Conservation (phyloP, 2,113 vertebrate genomes). For the Oryzias celebensis region DNA sequence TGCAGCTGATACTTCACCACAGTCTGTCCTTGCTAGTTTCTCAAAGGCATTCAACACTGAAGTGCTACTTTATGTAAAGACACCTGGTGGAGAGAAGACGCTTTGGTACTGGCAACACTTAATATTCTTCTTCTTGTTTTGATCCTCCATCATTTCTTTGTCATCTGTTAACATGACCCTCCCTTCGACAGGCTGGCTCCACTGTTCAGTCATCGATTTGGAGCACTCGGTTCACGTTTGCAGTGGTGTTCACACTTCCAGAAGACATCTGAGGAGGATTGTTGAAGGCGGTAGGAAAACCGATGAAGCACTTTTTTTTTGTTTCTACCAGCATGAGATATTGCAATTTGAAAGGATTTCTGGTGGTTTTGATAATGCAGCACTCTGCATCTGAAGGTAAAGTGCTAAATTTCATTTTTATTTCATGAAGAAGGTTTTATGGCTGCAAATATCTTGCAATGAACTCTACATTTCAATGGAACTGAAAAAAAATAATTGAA, state of each 20-base stretch:
- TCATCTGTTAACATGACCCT: constrained; percentile 58
- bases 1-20: constrained; percentile 43
- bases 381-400: constrained; percentile 72
- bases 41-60: constrained; percentile 57
- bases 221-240: constrained; percentile 18
- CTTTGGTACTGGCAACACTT: constrained; percentile 42
- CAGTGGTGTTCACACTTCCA: constrained; percentile 21
- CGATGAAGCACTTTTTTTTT: constrained; percentile 16
- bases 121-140: constrained; percentile 57
- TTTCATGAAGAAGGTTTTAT: neutral
- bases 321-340: constrained; percentile 63
- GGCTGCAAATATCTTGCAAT: too few relatives aligned
- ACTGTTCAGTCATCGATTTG: constrained; percentile 33
- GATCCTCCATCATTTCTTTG: constrained; percentile 50
- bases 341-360: constrained; percentile 60
- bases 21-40: constrained; percentile 42
- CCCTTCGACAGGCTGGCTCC: constrained; percentile 36
- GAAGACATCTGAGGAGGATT: constrained; percentile 26
- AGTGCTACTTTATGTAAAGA: constrained; percentile 56
- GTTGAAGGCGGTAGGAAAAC: constrained; percentile 11
- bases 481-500: too few relatives aligned
- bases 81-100: constrained; percentile 50
- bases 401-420: neutral
- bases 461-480: too few relatives aligned
- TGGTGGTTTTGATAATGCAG: constrained; percentile 62